Percentiles rank a stretch among this genome's conserved stretches.
These are phyloP conservation scores for Orcinus orca DNA, from an alignment of 2,113 vertebrate species.

Conservation along the genomic window DNA sequence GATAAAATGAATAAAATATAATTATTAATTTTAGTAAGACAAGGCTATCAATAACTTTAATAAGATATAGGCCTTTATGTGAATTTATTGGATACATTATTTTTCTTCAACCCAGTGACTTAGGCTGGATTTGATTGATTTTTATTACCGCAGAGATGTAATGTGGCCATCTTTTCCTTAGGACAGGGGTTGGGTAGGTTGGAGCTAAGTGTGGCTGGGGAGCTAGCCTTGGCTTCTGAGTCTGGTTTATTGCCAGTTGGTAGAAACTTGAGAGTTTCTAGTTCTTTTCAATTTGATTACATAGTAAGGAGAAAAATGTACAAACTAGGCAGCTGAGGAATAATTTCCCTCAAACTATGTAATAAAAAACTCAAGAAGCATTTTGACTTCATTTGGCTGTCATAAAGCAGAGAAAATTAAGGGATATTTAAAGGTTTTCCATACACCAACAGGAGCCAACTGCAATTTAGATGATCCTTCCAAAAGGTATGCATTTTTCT, in stretches of 20 bases:
- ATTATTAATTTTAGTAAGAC: slow-evolving; percentile 35
- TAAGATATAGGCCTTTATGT: neutral
- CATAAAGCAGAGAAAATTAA: slow-evolving; percentile 43
- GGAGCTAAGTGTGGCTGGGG: neutral
- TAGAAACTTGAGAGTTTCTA: slow-evolving; percentile 69
- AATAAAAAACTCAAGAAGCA: slow-evolving; percentile 69
- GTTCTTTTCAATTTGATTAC: slow-evolving; percentile 64
- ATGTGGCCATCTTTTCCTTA: slow-evolving; percentile 26
- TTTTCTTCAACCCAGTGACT: slow-evolving; percentile 28
- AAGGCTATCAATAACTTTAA: slow-evolving; percentile 10
- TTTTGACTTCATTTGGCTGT: slow-evolving; percentile 67
- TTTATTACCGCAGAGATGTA: slow-evolving; percentile 22
- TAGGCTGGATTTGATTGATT: slow-evolving; percentile 24
- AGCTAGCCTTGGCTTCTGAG: slow-evolving; percentile 39
- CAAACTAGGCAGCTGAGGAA: slow-evolving; percentile 62
- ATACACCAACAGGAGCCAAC: neutral
- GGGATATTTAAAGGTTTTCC: slow-evolving; percentile 14
- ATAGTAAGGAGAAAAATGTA: slow-evolving; percentile 63
- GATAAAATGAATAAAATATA: slow-evolving; percentile 20
- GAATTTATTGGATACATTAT: neutral
- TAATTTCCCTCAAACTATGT: slow-evolving; percentile 51
- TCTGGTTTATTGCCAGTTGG: slow-evolving; percentile 45
- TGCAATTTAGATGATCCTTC: neutral
- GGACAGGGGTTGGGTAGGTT: neutral
- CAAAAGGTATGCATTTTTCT: neutral